Percentiles rank a stretch among this genome's conserved stretches.
These are phyloP conservation scores for Mesitornis unicolor DNA, from an alignment of 2,113 vertebrate genomes.

Conservation along the genomic window DNA sequence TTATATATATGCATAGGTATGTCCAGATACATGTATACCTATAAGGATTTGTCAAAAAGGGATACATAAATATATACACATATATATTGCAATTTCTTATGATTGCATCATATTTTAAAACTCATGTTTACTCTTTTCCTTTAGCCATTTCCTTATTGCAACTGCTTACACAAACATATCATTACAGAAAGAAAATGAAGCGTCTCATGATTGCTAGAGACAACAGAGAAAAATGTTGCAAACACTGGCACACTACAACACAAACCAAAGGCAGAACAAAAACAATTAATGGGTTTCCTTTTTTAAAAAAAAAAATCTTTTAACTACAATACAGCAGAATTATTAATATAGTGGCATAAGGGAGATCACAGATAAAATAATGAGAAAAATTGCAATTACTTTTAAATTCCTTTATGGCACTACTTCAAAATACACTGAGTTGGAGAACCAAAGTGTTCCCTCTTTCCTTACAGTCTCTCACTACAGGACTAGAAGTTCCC, in stretches of 20 bases:
- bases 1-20: neutral
- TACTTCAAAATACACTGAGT: neutral
- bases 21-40: rapidly evolving
- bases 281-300: neutral
- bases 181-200: neutral
- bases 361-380: neutral
- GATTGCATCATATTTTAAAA: neutral
- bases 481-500: neutral
- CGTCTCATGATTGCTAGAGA: neutral
- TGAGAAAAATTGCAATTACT: neutral
- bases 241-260: neutral
- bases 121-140: neutral
- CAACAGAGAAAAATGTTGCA: neutral
- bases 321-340: neutral
- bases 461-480: neutral
- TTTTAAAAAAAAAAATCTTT: neutral
- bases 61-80: neutral
- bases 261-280: neutral
- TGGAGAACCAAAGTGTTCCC: neutral
- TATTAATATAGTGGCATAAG: neutral
- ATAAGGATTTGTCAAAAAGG: neutral
- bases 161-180: neutral
- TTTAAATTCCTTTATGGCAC: neutral
- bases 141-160: neutral
- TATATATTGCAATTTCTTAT: neutral